Percentiles rank a stretch among this genome's conserved stretches.
Evolutionary conservation across 2,113 vertebrate species (phyloP).

Genomic region (Epinephelus lanceolatus): DNA sequence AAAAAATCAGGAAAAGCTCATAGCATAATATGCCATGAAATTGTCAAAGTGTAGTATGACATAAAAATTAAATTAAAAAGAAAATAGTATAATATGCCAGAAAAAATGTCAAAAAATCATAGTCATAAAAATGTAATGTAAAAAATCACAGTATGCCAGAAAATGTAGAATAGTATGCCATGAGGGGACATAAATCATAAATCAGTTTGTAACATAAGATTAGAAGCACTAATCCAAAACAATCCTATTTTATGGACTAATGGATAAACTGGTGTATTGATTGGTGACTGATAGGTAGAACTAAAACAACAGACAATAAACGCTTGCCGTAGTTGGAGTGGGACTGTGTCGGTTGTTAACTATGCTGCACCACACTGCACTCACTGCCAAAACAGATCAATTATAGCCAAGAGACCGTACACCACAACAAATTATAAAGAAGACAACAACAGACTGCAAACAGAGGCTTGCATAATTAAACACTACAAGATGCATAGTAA

Average conservation of each 20-base stretch:
- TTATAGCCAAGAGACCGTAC: conserved; percentile 29
- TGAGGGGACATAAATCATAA: neutral
- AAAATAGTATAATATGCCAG: too few relatives aligned
- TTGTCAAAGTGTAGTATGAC: too few relatives aligned
- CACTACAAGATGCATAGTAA: conserved; percentile 45
- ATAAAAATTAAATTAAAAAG: too few relatives aligned
- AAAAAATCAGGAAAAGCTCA: too few relatives aligned
- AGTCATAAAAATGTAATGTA: too few relatives aligned
- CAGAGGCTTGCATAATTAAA: conserved; percentile 51
- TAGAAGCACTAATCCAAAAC: neutral
- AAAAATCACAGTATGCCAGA: too few relatives aligned
- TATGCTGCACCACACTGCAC: conserved; percentile 29
- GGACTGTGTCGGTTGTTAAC: conserved; percentile 7
- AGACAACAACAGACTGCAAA: conserved; percentile 41
- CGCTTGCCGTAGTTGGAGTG: neutral
- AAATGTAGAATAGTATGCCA: too few relatives aligned
- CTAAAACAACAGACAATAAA: neutral
- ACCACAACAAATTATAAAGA: conserved; percentile 34
- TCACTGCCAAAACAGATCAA: conserved; percentile 45
- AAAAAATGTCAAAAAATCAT: too few relatives aligned
- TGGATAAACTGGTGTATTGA: neutral
- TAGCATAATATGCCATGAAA: too few relatives aligned
- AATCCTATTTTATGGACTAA: neutral
- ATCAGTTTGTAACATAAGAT: neutral
- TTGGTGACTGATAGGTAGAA: too few relatives aligned